These are phyloP conservation scores for Platygyra sinensis DNA, from an alignment of 64 coral and sea anemone genomes.

Conservation along the genomic window DNA sequence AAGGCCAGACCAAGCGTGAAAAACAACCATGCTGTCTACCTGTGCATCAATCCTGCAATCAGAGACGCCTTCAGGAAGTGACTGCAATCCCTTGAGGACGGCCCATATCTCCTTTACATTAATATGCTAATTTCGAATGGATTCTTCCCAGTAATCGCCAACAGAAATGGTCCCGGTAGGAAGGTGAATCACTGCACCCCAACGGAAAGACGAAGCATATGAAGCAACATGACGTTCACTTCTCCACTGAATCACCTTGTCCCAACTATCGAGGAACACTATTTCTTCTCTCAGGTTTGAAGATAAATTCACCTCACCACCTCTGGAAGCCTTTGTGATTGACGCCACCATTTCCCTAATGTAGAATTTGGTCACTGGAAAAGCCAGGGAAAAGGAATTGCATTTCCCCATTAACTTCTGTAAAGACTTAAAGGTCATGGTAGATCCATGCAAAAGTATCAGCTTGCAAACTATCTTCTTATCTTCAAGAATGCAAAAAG, in stretches of 20 bases:
- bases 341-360: no score
- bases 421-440: no score
- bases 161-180: background rate
- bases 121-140: conserved; percentile 29
- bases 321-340: no score
- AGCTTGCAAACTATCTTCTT: conserved; percentile 33
- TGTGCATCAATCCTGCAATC: conserved; percentile 2
- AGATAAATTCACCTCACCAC: no score
- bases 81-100: conserved; percentile 3
- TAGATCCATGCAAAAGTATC: no score
- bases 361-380: no score
- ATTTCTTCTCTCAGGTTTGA: no score
- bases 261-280: background rate
- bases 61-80: conserved; percentile 6
- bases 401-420: conserved; percentile 54
- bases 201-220: conserved; percentile 30
- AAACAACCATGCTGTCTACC: no score
- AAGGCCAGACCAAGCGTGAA: background rate
- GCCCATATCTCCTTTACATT: conserved; percentile 46
- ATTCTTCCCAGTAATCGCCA: background rate
- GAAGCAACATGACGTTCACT: background rate
- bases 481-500: no score
- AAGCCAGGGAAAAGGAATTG: conserved; percentile 22
- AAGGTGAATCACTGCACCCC: conserved; percentile 25
- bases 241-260: background rate